A percentile compares a stretch with the other conserved stretches of the same genome.
These are phyloP conservation scores for Calliopsis andreniformis DNA, from an alignment of 1,140 invertebrate species.

Conservation along the genomic window DNA sequence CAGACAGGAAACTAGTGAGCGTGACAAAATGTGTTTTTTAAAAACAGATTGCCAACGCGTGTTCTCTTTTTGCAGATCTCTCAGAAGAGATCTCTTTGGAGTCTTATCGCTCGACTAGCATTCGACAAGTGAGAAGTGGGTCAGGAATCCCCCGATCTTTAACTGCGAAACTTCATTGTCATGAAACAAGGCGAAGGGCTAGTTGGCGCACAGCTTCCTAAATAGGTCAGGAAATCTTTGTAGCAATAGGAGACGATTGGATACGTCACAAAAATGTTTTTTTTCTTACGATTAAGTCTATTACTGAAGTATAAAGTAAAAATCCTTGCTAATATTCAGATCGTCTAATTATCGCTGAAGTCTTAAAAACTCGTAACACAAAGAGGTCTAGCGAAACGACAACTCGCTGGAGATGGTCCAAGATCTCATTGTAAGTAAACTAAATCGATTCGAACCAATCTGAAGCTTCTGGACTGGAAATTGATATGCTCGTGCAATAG, in stretches of 20 bases:
- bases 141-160: constrained; percentile 42
- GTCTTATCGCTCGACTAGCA: constrained; percentile 16
- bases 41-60: not conserved
- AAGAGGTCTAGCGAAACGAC: not conserved
- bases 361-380: not conserved
- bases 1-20: too few species aligned
- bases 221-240: constrained; percentile 34
- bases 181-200: not conserved
- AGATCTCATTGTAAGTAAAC: not conserved
- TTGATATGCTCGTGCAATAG: too few species aligned
- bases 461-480: too few species aligned
- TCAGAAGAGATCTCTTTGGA: not conserved
- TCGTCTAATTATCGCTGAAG: not conserved
- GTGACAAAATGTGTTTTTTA: not conserved
- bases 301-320: too few species aligned
- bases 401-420: not conserved
- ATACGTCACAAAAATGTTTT: too few species aligned
- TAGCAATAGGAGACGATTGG: not conserved
- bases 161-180: constrained; percentile 42
- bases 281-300: too few species aligned
- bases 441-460: too few species aligned
- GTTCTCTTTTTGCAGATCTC: not conserved
- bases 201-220: constrained; percentile 3
- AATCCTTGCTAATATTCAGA: too few species aligned
- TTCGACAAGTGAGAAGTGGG: constrained; percentile 37